phyloP scores from a whole-genome alignment of 2,113 vertebrate genomes.

The Amblyornis subalaris region DNA sequence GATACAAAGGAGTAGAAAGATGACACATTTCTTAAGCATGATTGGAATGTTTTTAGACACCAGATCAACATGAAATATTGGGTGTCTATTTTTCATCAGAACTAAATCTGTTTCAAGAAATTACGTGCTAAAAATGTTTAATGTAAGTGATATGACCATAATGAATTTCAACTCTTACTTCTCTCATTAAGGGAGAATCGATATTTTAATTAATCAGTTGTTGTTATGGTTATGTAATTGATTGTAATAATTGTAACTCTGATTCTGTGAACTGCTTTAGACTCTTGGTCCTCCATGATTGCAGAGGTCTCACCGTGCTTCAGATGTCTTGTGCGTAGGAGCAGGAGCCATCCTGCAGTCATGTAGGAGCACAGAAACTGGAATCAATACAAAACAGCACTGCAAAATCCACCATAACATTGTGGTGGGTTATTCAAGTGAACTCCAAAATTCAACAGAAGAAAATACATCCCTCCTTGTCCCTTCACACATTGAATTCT shows the following conservation, averaged over 20 bases:
- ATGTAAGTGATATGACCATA: slow-evolving; percentile 8
- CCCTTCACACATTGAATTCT: neutral
- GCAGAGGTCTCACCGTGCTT: neutral
- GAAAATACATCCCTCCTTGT: neutral
- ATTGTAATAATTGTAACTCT: neutral
- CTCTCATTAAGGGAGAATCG: neutral
- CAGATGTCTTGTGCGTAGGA: neutral
- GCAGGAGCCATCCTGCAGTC: neutral
- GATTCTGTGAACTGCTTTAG: neutral
- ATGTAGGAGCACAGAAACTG: neutral
- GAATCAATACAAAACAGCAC: neutral
- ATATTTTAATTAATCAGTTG: slow-evolving; percentile 37
- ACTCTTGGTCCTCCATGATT: neutral
- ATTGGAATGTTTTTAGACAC: slow-evolving; percentile 27
- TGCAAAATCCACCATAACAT: neutral
- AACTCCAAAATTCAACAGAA: neutral
- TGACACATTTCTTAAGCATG: slow-evolving; percentile 2
- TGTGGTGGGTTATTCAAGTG: neutral
- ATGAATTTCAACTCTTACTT: slow-evolving; percentile 22
- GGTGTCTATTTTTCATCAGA: slow-evolving; percentile 18
- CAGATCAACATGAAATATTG: slow-evolving; percentile 49
- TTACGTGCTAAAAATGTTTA: neutral
- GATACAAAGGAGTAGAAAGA: slow-evolving; percentile 22
- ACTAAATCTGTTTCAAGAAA: slow-evolving; percentile 33
- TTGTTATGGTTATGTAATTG: slow-evolving; percentile 12